phyloP scores from a whole-genome alignment of 2,888 invertebrate genomes.

The Phyto melanocephala region DNA sequence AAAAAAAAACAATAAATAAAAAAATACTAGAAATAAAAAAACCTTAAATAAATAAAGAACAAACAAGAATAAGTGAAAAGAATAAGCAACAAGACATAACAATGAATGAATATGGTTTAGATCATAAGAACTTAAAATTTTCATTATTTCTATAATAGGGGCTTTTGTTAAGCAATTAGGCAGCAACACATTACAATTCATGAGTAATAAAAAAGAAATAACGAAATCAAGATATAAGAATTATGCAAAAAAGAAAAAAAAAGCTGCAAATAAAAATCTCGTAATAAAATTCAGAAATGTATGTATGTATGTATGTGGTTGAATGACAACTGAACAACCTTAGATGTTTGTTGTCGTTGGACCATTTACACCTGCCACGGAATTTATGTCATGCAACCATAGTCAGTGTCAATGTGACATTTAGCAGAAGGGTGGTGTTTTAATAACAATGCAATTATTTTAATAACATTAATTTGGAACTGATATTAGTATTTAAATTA shows the following conservation, averaged over 20 bases:
- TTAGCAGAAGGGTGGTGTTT: no score
- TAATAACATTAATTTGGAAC: no score
- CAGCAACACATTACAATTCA: slow-evolving; percentile 13
- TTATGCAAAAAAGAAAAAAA: not conserved
- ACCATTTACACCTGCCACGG: slow-evolving; percentile 39
- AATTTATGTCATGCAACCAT: not conserved
- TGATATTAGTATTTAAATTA: no score
- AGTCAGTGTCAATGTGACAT: slow-evolving; percentile 36
- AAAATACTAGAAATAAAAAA: not conserved
- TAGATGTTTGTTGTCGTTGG: not conserved
- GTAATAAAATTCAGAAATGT: slow-evolving; percentile 18
- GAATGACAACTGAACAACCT: slow-evolving; percentile 17
- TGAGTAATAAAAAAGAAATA: not conserved
- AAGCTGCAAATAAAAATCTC: not conserved
- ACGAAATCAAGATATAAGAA: not conserved
- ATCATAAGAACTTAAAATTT: slow-evolving; percentile 31
- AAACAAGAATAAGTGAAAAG: not conserved
- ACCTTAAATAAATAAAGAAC: not conserved
- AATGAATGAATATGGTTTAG: slow-evolving; percentile 16
- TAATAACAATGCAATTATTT: slow-evolving; percentile 46
- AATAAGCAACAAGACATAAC: not conserved
- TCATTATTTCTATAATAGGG: not conserved
- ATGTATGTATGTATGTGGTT: not conserved
- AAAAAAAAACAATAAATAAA: slow-evolving; percentile 8
- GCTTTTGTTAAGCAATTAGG: slow-evolving; percentile 56